A percentile compares a stretch with the other conserved stretches of the same genome.
Conservation (phyloP, 2,797 vertebrate species). For the Enteromius argenteus region DNA sequence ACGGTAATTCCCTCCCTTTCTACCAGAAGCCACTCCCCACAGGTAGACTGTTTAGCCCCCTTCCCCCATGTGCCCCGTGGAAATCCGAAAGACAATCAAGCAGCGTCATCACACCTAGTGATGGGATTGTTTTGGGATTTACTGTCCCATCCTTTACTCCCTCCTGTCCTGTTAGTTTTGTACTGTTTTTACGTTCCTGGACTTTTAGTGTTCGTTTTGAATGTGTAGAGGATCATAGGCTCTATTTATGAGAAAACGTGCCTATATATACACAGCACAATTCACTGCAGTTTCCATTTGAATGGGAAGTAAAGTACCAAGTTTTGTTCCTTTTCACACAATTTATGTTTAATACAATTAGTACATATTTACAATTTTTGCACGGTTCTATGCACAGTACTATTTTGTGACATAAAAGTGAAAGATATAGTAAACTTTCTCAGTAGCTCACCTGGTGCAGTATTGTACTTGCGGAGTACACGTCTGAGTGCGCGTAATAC, state of each 20-base stretch:
- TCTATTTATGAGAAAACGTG: neutral
- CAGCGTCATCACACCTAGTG: constrained; percentile 47
- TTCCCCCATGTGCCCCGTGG: constrained; percentile 52
- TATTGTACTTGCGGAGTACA: neutral
- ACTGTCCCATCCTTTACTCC: constrained; percentile 32
- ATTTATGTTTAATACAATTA: neutral
- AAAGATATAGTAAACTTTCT: constrained; percentile 11
- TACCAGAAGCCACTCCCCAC: constrained; percentile 65
- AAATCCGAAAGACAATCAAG: constrained; percentile 53
- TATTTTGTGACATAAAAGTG: neutral
- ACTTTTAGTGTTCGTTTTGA: constrained; percentile 38
- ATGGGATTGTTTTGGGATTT: constrained; percentile 60
- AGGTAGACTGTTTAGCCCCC: constrained; percentile 68
- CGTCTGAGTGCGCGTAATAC: neutral
- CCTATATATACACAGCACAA: neutral
- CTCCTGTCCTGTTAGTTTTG: constrained; percentile 34
- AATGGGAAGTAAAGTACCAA: neutral
- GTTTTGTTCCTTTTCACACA: neutral
- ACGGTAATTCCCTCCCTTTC: constrained; percentile 79
- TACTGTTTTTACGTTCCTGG: constrained; percentile 26
- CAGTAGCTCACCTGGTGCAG: neutral
- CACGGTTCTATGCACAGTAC: neutral
- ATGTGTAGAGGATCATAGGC: neutral
- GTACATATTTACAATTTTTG: neutral
- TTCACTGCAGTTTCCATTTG: neutral